phyloP scores from a whole-genome alignment of 30 jellyfish, hydroid and myxozoan species.

The Catostylus mosaicus region DNA sequence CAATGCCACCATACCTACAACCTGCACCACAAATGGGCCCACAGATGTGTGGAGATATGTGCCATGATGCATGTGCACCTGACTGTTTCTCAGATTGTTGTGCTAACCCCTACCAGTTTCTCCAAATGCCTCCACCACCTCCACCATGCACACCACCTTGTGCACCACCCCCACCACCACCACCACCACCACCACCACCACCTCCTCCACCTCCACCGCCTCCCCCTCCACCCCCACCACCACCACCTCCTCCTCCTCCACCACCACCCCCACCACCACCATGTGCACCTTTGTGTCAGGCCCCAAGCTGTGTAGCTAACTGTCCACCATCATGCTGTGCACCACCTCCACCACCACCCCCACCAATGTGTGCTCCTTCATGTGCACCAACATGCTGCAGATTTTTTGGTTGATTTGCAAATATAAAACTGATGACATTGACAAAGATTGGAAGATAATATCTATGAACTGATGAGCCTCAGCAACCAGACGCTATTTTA shows the following conservation, averaged over 20 bases:
- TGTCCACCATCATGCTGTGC: conserved; percentile 73
- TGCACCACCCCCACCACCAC: conserved; percentile 74
- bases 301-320: conserved; percentile 72
- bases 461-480: no score
- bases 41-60: conserved; percentile 88
- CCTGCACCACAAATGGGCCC: conserved; percentile 74
- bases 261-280: conserved; percentile 92
- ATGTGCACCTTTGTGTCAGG: conserved; percentile 65
- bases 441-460: no score
- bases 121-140: conserved; percentile 69
- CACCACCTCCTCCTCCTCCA: conserved; percentile 86
- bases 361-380: conserved; percentile 78
- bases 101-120: conserved; percentile 75
- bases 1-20: conserved; percentile 23
- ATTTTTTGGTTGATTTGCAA: conserved; percentile 28
- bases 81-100: conserved; percentile 82
- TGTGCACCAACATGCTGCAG: conserved; percentile 85
- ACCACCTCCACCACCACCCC: conserved; percentile 93
- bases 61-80: conserved; percentile 95
- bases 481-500: no score
- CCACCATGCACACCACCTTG: conserved; percentile 72
- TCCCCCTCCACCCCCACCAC: conserved; percentile 91
- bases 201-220: conserved; percentile 77
- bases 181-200: conserved; percentile 75
- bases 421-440: no score